Base-by-base conservation (phyloP, 2,888 invertebrate genomes). In the Autographa gamma region DNA sequence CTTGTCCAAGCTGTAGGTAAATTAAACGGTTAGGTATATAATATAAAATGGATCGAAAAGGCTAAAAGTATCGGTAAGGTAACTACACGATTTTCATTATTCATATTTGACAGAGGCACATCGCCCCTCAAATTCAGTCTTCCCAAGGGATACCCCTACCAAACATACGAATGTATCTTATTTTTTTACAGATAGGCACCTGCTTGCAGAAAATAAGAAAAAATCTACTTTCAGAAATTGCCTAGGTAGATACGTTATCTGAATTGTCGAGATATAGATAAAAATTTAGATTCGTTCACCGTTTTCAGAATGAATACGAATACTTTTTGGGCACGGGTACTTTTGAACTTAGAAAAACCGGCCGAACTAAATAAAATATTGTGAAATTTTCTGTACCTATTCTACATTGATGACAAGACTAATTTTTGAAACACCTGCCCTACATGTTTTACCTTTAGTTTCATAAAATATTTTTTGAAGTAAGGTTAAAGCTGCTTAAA, bases 51-150 rank as follows among this genome's bases (percentile, higher is more conserved):
- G 61, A 82, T 80, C 62, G 71, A 79, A 73, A 81, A 73, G 70
- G 65, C 76, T 73, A 73, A 76, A 60, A 74, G 74, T 75, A 81
- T 79, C 78, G 74, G 75, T 52, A 60, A 72, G 68, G 74, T 71
- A 83, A 79, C 69, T 70, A 71, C 74, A 74, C 58, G 67, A 61
- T 82, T 74, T 81, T 83, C 76, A 81, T 82, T 79, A 82, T 82
- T 82, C 83, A 84, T 82, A 80, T 80, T 84, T 78, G 73, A 78
- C 76, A 76, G 70, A 73, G 73, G 60, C 59, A 62, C 60, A 71
- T 71, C 67, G 63, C 66, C 75, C 76, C 80, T 73, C 69, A 67
- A 77, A 67, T 61, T 70, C 32, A 32, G 52, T 11, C 60, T 63
- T 78, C 79, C 78, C 82, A 31, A 70, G 74, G 73, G 84, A 82